Evolutionary conservation across 2,888 invertebrate species (phyloP).

Genomic region (Trachelus troglodyta): DNA sequence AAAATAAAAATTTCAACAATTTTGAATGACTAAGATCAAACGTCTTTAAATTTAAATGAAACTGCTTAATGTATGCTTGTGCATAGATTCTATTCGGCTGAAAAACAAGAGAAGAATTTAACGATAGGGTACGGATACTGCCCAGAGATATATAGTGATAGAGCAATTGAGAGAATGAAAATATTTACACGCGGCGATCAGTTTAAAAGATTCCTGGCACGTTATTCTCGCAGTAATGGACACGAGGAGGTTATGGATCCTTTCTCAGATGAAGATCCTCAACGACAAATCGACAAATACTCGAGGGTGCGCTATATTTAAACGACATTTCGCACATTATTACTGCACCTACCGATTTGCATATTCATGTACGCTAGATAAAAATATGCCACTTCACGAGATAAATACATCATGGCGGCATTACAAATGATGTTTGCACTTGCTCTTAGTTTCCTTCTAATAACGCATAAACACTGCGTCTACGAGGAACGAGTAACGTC

Average conservation of each 20-base stretch:
- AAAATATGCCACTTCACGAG: slow-evolving; percentile 19
- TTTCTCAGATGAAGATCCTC: not conserved
- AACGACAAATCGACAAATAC: slow-evolving; percentile 11
- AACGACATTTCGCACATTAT: slow-evolving; percentile 35
- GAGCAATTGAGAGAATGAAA: not conserved
- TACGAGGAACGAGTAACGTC: slow-evolving; percentile 9
- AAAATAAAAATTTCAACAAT: not conserved
- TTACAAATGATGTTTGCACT: slow-evolving; percentile 31
- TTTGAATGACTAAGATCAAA: not conserved
- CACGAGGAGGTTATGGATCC: not conserved
- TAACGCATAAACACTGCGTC: not conserved
- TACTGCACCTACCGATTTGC: slow-evolving; percentile 16
- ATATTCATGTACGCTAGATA: slow-evolving; percentile 14
- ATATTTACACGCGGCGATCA: not conserved
- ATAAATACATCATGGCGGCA: slow-evolving; percentile 20
- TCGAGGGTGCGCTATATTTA: slow-evolving; percentile 22
- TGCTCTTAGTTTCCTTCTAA: slow-evolving; percentile 18
- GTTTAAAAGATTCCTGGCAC: not conserved
- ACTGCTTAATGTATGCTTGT: not conserved
- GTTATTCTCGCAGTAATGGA: not conserved
- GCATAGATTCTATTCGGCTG: not conserved
- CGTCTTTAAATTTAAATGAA: not conserved
- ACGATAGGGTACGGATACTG: not conserved
- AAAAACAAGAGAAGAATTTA: not conserved
- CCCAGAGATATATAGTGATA: not conserved